These are phyloP conservation scores for Caiman crocodilus DNA, from an alignment of 2,797 vertebrate species.

Conservation along the genomic window DNA sequence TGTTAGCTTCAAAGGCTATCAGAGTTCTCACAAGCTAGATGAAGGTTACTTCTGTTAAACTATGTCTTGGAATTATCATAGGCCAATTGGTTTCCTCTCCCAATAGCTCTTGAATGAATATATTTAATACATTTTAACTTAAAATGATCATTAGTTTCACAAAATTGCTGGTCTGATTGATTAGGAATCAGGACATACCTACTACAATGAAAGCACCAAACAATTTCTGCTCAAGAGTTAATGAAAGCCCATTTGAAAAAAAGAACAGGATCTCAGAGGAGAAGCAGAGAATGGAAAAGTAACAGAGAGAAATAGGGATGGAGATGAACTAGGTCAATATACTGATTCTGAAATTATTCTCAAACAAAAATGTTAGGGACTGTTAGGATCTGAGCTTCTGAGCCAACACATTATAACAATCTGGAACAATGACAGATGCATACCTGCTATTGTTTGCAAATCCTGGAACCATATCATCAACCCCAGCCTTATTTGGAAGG, in stretches of 20 bases:
- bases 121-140: neutral
- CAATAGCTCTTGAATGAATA: neutral
- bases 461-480: neutral
- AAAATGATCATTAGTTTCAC: neutral
- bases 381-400: neutral
- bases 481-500: neutral
- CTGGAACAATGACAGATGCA: neutral
- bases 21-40: conserved; percentile 6
- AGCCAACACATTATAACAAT: neutral
- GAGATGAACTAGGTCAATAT: neutral
- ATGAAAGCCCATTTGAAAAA: neutral
- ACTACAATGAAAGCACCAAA: neutral
- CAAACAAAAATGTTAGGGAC: neutral
- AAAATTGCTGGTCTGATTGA: neutral
- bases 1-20: conserved; percentile 63
- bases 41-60: conserved; percentile 42
- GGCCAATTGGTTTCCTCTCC: neutral
- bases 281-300: neutral
- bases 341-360: neutral
- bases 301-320: neutral
- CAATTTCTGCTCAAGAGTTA: neutral
- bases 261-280: neutral
- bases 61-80: conserved; percentile 10
- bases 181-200: neutral
- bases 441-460: accelerated